Percentiles rank a stretch among this genome's conserved stretches.
These are phyloP conservation scores for Formica exsecta DNA, from an alignment of 1,140 invertebrate genomes.

Conservation along the genomic window DNA sequence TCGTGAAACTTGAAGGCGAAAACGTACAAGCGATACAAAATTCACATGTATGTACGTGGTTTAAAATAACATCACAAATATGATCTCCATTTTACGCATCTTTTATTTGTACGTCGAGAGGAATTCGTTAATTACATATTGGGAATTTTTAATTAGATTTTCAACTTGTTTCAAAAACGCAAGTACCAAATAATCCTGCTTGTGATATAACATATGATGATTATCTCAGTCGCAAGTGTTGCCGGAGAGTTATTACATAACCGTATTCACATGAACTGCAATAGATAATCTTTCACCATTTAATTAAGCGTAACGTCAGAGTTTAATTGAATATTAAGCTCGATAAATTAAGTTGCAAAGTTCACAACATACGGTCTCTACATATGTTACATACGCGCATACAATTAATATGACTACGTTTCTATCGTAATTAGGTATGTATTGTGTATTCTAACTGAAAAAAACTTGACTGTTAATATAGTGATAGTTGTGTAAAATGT, in stretches of 20 bases:
- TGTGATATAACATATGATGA: slow-evolving; percentile 20
- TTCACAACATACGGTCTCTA: not conserved
- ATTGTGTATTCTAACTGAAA: not conserved
- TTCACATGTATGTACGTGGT: not conserved
- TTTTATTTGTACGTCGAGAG: not conserved
- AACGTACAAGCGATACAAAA: not conserved
- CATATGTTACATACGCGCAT: not conserved
- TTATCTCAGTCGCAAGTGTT: slow-evolving; percentile 7
- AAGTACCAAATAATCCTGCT: not conserved
- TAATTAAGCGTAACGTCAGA: slow-evolving; percentile 2
- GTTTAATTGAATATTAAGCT: slow-evolving; percentile 39
- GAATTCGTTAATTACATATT: not conserved
- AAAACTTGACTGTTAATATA: not conserved
- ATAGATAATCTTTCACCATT: slow-evolving; percentile 23
- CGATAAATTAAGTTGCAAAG: not conserved
- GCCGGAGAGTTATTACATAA: not conserved
- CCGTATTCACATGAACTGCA: not conserved
- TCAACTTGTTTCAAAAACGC: not conserved
- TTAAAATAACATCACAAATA: slow-evolving; percentile 7
- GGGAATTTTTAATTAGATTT: slow-evolving; percentile 3
- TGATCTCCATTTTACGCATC: not conserved
- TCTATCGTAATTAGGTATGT: not conserved
- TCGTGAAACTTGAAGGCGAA: slow-evolving; percentile 9
- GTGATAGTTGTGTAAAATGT: not conserved
- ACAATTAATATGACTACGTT: slow-evolving; percentile 8